Evolutionary conservation across 2,888 invertebrate genomes (phyloP), one percentile per base, ranked within the genome.

Genomic region (Thalpophila matura): DNA sequence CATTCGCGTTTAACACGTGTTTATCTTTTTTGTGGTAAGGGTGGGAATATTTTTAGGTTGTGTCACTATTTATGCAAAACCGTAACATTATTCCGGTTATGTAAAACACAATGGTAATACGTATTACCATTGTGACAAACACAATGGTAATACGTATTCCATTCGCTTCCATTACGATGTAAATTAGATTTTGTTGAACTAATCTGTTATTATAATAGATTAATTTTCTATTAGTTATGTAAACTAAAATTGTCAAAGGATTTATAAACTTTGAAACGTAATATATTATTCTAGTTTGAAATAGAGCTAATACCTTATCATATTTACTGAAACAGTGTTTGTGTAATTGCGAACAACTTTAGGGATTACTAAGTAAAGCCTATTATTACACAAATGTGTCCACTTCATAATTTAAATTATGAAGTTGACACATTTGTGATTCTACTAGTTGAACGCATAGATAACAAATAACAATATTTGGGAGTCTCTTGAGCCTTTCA

Each of bases 171-270:
- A 47, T 68, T 63, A 18, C 7, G 12, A 71, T 70, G 40, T 24
- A 68, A 70, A 62, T 70, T 42, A 37, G 35, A 35, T 22, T 63
- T 51, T 1, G 14, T 40, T 31, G 6, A 40, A 35, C 43, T 24
- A 42, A 47, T 47, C 31, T 62, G n/a, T 24, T 37, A 33, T 33
- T 50, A 14, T 14, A 50, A 38, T 46, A 9, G 29, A 20, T 61
- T 4, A 16, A 61, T 54, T 29, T 24, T n/a, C n/a, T n/a, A n/a
- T n/a, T n/a, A n/a, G 51, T 31, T 51, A 27, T 49, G 18, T 16
- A 24, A 4, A n/a, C n/a, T n/a, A n/a, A 4, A 49, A 47, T 24
- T 50, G 31, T 7, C 18, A 20, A 35, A n/a, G 14, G 18, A 2
- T 18, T 54, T 16, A 20, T 10, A 31, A 3, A 33, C 20, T 59